Base-by-base conservation (phyloP, 2,888 invertebrate genomes). In the Cabera pusaria region DNA sequence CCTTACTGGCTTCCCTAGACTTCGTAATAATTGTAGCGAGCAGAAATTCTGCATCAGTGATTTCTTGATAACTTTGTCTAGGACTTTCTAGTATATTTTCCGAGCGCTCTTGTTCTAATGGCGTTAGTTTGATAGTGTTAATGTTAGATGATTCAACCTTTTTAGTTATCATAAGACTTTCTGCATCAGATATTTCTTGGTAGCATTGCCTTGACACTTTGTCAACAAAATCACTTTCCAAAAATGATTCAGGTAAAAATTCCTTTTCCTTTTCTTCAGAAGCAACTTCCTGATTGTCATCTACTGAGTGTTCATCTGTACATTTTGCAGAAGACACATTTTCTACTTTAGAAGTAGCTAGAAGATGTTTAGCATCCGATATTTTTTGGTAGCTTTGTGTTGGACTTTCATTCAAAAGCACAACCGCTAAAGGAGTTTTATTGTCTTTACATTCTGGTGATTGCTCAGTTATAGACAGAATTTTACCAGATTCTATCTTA, bases 21-120 rank as follows among this genome's bases (percentile, higher is more conserved):
- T 51, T 59, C 2, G 51, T 43, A 7, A 49, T 17, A 3, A 57
- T 49, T 26, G 51, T 46, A 14, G 63, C 74, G 2, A 66, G 49
- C 23, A 61, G 28, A 24, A 48, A 20, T 51, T 75, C 72, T 3
- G 73, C 67, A 42, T 71, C 72, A 21, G 36, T 49, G 20, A 72
- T 50, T 34, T 65, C 60, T 12, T 65, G 59, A 48, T 69, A 70
- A 32, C 37, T 60, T 18, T 52, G 35, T n/a, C 26, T 40, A 3
- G 40, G 43, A 1, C 7, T 25, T 41, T 43, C 34, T 11, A 27
- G 25, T 1, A 27, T 8, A 20, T 31, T 3, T 1, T 8, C 1
- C 5, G 20, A 25, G 5, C n/a, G n/a, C n/a, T n/a, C n/a, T n/a
- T n/a, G n/a, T n/a, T n/a, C n/a, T n/a, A n/a, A n/a, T n/a, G n/a